These are phyloP conservation scores for Phaenicophaeus curvirostris DNA, from an alignment of 2,797 vertebrate species.

Conservation along the genomic window DNA sequence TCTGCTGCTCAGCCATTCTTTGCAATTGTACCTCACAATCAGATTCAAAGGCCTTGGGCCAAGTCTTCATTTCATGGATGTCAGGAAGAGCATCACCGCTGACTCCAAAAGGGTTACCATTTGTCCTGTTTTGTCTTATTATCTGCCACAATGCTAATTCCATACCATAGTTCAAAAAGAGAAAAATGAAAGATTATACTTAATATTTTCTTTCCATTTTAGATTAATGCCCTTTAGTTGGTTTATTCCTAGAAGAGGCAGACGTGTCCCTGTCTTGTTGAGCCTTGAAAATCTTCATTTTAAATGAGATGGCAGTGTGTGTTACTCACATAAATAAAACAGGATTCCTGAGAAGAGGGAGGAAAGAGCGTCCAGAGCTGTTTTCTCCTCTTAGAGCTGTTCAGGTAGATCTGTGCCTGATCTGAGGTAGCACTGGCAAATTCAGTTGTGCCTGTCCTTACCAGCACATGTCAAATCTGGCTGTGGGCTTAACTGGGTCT, in stretches of 20 bases:
- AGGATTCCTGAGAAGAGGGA: not conserved
- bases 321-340: constrained; percentile 1
- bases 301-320: not conserved
- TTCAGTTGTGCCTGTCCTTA: not conserved
- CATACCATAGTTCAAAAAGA: not conserved
- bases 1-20: not conserved
- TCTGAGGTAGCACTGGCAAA: not conserved
- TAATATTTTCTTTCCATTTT: constrained; percentile 36
- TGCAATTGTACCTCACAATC: constrained; percentile 31
- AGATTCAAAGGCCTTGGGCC: constrained; percentile 45
- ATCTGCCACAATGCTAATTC: constrained; percentile 21
- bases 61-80: constrained; percentile 41
- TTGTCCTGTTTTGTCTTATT: constrained; percentile 51
- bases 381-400: not conserved
- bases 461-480: not conserved
- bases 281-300: constrained; percentile 45
- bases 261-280: not conserved
- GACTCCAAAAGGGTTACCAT: constrained; percentile 39
- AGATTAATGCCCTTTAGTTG: constrained; percentile 15
- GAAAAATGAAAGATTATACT: constrained; percentile 43
- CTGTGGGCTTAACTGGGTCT: not conserved
- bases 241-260: constrained; percentile 31
- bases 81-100: constrained; percentile 1
- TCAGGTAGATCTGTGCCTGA: not conserved
- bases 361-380: not conserved